A percentile compares a stretch with the other conserved stretches of the same genome.
phyloP scores from a whole-genome alignment of 2,888 invertebrate genomes.

The Orchesella flavescens region DNA sequence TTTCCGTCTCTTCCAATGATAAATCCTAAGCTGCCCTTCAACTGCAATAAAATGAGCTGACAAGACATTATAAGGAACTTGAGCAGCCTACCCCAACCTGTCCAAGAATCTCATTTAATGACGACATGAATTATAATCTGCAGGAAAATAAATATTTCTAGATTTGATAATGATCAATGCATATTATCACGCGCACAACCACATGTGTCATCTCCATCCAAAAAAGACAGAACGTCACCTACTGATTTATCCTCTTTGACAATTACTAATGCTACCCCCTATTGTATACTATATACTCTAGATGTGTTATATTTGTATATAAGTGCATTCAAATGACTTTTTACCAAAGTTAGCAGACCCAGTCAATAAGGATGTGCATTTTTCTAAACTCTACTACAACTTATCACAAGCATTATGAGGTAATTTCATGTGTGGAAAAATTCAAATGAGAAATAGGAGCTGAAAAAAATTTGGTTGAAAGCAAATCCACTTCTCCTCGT shows the following conservation, averaged over 20 bases:
- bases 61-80: conserved; percentile 12
- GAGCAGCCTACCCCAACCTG: conserved; percentile 18
- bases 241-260: neutral
- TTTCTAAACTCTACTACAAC: too few relatives aligned
- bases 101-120: conserved; percentile 18
- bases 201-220: conserved; percentile 39
- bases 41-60: conserved; percentile 19
- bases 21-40: neutral
- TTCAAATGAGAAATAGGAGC: too few relatives aligned
- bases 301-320: too few relatives aligned
- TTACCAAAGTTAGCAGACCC: too few relatives aligned
- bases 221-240: neutral
- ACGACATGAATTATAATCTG: conserved; percentile 15
- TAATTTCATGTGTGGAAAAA: too few relatives aligned
- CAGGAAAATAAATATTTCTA: conserved; percentile 24
- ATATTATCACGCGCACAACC: conserved; percentile 57
- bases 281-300: too few relatives aligned
- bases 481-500: neutral
- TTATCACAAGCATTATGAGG: too few relatives aligned
- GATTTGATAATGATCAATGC: conserved; percentile 58
- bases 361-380: too few relatives aligned
- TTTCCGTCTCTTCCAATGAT: neutral
- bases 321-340: too few relatives aligned
- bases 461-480: neutral
- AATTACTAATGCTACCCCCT: too few relatives aligned